Conservation (phyloP, 2,888 invertebrate species). For the Chrysomela aeneicollis region DNA sequence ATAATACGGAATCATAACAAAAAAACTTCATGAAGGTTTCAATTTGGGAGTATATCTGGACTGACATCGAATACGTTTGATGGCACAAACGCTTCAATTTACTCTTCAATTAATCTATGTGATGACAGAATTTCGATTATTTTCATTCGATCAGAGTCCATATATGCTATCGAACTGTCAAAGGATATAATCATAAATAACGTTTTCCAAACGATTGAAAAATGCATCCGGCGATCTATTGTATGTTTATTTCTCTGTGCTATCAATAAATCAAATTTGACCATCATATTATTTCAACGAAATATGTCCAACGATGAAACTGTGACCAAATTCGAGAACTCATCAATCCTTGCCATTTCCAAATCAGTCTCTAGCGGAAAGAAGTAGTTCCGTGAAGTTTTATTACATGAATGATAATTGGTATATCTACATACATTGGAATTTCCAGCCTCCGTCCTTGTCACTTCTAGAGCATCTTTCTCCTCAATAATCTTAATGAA, state of each 20-base stretch:
- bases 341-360: too few relatives aligned
- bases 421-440: too few relatives aligned
- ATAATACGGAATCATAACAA: too few relatives aligned
- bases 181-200: conserved; percentile 6
- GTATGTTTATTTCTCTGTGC: neutral
- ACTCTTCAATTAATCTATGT: conserved; percentile 48
- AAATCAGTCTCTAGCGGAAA: too few relatives aligned
- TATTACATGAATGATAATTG: too few relatives aligned
- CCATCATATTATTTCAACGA: neutral
- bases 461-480: too few relatives aligned
- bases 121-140: conserved; percentile 50
- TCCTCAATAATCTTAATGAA: too few relatives aligned
- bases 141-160: conserved; percentile 49
- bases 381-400: too few relatives aligned
- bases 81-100: conserved; percentile 37
- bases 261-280: neutral
- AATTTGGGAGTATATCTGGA: neutral
- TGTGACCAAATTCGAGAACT: neutral
- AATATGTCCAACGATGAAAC: neutral
- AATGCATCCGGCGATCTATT: neutral
- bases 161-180: conserved; percentile 35
- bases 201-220: conserved; percentile 17
- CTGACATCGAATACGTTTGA: conserved; percentile 22
- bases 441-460: too few relatives aligned
- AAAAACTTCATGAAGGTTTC: too few relatives aligned